These are phyloP conservation scores for Manis crassicaudata DNA, from an alignment of 2,797 vertebrate genomes.

Conservation along the genomic window DNA sequence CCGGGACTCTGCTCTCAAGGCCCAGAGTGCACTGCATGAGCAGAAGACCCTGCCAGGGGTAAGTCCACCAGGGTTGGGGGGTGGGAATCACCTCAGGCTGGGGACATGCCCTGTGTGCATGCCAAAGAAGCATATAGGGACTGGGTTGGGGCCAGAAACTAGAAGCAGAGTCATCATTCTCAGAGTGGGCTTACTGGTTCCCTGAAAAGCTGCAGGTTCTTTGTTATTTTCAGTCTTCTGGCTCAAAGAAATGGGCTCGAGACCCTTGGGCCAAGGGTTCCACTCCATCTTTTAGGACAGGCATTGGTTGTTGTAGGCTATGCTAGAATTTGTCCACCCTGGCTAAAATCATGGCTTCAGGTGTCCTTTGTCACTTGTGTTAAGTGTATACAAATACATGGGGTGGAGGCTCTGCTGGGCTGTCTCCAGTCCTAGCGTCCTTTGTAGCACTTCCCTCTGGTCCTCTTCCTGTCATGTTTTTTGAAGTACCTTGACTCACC, in stretches of 20 bases:
- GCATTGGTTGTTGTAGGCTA: neutral
- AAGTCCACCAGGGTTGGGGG: conserved; percentile 81
- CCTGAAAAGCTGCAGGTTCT: neutral
- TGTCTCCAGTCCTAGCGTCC: neutral
- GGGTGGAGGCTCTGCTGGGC: neutral
- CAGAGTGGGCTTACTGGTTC: neutral
- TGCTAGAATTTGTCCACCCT: neutral
- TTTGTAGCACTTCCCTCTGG: neutral
- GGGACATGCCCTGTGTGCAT: neutral
- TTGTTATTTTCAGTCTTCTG: conserved; percentile 9
- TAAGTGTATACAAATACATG: neutral
- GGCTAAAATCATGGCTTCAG: conserved; percentile 21
- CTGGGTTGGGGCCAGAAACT: neutral
- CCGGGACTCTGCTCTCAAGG: conserved; percentile 97
- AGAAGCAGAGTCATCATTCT: neutral
- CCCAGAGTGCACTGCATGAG: conserved; percentile 96
- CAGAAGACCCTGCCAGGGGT: conserved; percentile 98
- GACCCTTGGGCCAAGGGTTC: neutral
- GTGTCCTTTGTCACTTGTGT: conserved; percentile 35
- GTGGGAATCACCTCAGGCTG: neutral
- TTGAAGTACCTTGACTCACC: neutral
- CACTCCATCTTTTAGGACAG: neutral
- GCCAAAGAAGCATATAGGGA: conserved; percentile 4
- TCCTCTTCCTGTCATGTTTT: conserved; percentile 19
- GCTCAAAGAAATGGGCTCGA: neutral